Evolutionary conservation across 2,113 vertebrate species (phyloP).

Genomic region (Ciconia maguari): DNA sequence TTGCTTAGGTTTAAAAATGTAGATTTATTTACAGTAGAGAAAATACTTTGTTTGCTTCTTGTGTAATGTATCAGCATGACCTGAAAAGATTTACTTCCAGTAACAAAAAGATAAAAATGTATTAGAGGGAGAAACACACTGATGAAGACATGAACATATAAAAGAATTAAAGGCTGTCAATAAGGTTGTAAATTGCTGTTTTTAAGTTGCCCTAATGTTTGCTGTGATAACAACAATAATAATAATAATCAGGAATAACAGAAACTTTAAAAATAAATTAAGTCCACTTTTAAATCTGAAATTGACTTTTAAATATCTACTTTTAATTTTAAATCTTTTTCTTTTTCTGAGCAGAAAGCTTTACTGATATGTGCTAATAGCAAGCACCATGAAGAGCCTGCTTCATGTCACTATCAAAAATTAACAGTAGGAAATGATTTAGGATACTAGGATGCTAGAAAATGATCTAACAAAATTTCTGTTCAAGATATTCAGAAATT

Average conservation of each 20-base stretch:
- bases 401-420: not conserved
- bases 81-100: not conserved
- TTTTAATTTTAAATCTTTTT: not conserved
- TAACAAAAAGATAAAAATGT: not conserved
- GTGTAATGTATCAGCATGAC: not conserved
- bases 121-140: not conserved
- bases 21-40: constrained; percentile 33
- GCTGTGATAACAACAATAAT: not conserved
- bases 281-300: not conserved
- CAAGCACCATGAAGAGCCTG: constrained; percentile 3
- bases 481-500: not conserved
- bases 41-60: not conserved
- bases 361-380: not conserved
- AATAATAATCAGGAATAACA: not conserved
- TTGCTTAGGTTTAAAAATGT: constrained; percentile 3
- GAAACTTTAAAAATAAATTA: not conserved
- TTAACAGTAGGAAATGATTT: not conserved
- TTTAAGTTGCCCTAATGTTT: not conserved
- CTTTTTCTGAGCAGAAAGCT: not conserved
- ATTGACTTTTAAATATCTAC: not conserved
- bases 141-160: not conserved
- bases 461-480: not conserved
- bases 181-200: not conserved
- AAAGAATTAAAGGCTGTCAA: not conserved
- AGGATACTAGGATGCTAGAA: not conserved